Conservation (phyloP, 2,113 vertebrate genomes). For the Microtus richardsoni region DNA sequence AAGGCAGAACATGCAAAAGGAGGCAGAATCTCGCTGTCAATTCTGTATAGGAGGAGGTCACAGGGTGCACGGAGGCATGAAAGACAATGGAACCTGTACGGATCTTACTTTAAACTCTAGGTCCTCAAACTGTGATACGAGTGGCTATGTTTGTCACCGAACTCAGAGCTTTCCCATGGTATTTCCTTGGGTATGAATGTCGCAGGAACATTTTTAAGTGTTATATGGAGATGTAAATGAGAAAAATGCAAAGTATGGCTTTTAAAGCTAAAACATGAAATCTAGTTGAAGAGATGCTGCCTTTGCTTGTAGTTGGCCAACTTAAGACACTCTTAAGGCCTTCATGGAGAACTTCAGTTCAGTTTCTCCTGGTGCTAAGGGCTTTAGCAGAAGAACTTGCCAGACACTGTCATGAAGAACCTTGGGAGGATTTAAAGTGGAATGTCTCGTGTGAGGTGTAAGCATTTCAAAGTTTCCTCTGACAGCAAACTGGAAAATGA, state of each 20-base stretch:
- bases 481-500: not conserved
- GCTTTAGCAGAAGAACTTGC: not conserved
- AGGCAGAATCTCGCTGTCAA: not conserved
- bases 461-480: not conserved
- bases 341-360: not conserved
- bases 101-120: not conserved
- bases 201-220: not conserved
- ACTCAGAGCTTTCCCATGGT: not conserved
- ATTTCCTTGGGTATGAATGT: not conserved
- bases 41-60: not conserved
- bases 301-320: not conserved
- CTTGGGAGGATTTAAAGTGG: not conserved
- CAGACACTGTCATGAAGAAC: not conserved
- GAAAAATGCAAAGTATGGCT: slow-evolving; percentile 1
- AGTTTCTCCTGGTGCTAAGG: not conserved
- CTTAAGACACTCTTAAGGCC: not conserved
- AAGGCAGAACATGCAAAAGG: not conserved
- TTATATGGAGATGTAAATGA: not conserved
- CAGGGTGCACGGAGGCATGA: not conserved
- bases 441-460: not conserved
- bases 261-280: not conserved
- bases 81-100: not conserved
- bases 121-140: not conserved
- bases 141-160: not conserved
- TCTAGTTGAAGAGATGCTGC: slow-evolving; percentile 7